phyloP scores from a whole-genome alignment of 2,888 invertebrate species.

The Acanthosepion lycidas region DNA sequence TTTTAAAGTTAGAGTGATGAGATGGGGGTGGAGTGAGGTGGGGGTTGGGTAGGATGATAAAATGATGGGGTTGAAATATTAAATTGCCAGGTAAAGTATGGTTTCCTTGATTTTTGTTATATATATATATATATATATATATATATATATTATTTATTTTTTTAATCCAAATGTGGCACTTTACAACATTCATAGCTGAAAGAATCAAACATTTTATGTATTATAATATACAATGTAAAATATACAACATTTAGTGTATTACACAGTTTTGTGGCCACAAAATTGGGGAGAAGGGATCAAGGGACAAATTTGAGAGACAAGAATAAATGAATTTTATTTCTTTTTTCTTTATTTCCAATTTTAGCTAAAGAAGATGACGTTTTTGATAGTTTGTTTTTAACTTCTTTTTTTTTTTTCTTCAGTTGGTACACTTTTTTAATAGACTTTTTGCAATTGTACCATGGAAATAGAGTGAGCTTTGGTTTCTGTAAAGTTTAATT shows the following conservation, averaged over 20 bases:
- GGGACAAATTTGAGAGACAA: neutral
- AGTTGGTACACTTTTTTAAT: neutral
- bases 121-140: too few species aligned
- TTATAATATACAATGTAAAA: conserved; percentile 2
- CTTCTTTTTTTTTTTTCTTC: neutral
- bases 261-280: conserved; percentile 4
- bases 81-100: neutral
- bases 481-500: neutral
- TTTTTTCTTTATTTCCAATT: neutral
- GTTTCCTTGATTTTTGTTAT: neutral
- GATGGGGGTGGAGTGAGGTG: neutral
- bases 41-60: neutral
- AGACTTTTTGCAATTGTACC: neutral
- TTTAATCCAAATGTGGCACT: neutral
- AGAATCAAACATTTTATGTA: neutral
- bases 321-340: neutral
- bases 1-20: neutral
- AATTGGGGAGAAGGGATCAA: neutral
- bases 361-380: neutral
- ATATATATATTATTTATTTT: neutral
- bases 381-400: neutral
- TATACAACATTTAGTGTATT: neutral
- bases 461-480: neutral
- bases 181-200: neutral
- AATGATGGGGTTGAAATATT: neutral